phyloP scores from a whole-genome alignment of 2,113 vertebrate species.

The Lophius piscatorius region DNA sequence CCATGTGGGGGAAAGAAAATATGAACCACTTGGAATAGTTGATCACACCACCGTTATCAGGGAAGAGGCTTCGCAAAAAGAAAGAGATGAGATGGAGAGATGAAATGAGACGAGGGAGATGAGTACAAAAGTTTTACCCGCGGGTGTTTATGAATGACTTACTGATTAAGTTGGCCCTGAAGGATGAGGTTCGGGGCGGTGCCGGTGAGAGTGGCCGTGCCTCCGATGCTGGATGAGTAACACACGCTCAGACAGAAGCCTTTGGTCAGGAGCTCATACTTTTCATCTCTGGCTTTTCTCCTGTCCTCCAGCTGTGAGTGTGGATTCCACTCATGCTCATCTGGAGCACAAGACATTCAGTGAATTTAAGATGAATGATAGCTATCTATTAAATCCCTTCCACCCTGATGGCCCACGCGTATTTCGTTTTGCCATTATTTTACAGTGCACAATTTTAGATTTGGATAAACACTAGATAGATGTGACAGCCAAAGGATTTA shows the following conservation, averaged over 20 bases:
- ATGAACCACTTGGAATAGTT: conserved; percentile 94
- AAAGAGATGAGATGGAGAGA: background rate
- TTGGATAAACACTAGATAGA: too few species aligned
- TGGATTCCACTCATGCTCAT: conserved; percentile 20
- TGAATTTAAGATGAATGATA: background rate
- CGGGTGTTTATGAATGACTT: conserved; percentile 52
- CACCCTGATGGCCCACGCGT: too few species aligned
- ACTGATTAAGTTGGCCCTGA: conserved; percentile 90
- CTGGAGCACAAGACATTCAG: conserved; percentile 18
- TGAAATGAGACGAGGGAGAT: background rate
- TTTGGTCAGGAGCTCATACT: conserved; percentile 81
- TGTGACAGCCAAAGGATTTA: too few species aligned
- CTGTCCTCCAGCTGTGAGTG: background rate
- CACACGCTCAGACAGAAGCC: conserved; percentile 89
- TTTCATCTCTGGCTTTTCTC: conserved; percentile 38
- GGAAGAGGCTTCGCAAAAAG: conserved; percentile 80
- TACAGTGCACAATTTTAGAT: too few species aligned
- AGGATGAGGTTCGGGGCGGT: conserved; percentile 92
- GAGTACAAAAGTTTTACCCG: background rate
- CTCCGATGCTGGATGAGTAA: conserved; percentile 93
- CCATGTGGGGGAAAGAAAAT: conserved; percentile 88
- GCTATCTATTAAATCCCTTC: too few species aligned
- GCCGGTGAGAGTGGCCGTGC: conserved; percentile 91
- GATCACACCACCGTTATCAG: conserved; percentile 75
- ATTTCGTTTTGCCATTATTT: too few species aligned